Base-by-base conservation (phyloP, 1,140 invertebrate genomes). In the Plodia interpunctella region DNA sequence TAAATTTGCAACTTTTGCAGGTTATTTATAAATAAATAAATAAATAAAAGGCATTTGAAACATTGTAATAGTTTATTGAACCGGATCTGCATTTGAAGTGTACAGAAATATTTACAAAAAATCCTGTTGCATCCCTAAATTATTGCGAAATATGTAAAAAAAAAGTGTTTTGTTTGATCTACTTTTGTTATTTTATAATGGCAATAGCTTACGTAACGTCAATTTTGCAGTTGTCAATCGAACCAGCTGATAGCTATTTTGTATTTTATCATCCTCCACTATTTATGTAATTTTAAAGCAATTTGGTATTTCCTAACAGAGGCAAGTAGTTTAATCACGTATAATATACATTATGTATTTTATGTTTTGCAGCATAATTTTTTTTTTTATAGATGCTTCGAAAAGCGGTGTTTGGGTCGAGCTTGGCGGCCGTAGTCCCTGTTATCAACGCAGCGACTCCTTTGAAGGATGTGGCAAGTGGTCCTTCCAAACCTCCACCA, bases 361-460 rank as follows among this genome's bases (percentile, higher is more conserved):
- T 13, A 1, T 49, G 38, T 57, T 11, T 10, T 49, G 19, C 17
- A 49, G n/a, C 1, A 30, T 15, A 13, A 4, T 6, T 13, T 4
- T 25, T 49, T 21, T 20, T 32, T 50, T 61, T 68, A 15, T 71
- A 90, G 88, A 90, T 90, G 83, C 63, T 88, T 21, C 78, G 88
- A 56, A 85, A 80, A 80, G 73, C 90, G 55, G 75, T 83, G 13
- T 50, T 90, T 60, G 83, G 87, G 49, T 81, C 88, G 19, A 78
- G 84, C 9, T 54, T 83, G 49, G 63, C 82, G 18, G 62, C 75
- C 2, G 59, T 90, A 35, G 68, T 88, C 38, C 86, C 86, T 10
- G 70, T 56, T 52, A 70, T 88, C 4, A 74, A 60, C 59, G 87
- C 89, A 20, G 88, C 89, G 5, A 72, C 74, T 44, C 88, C 88